A percentile compares a stretch with the other conserved stretches of the same genome.
Evolutionary conservation across 1,140 invertebrate species (phyloP).

Genomic region (Calliopsis andreniformis): DNA sequence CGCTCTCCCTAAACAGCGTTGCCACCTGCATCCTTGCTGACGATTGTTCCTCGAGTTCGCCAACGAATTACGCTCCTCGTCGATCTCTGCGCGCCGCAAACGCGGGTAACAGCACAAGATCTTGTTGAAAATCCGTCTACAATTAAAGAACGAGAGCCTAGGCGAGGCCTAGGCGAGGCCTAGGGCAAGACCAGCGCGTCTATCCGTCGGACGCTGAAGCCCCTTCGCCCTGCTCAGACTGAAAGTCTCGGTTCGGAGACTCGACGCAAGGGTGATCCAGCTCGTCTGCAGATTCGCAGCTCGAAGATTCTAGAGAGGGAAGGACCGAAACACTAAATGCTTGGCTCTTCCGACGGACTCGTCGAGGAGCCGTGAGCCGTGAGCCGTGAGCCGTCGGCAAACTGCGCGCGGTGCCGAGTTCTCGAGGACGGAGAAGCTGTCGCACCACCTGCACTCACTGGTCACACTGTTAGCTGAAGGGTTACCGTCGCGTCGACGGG

Average conservation of each 20-base stretch:
- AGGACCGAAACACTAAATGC: no score
- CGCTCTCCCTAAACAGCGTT: conserved; percentile 86
- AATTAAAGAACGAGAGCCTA: neutral
- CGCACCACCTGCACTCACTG: conserved; percentile 19
- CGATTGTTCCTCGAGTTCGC: conserved; percentile 2
- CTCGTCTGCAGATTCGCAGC: no score
- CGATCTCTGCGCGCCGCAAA: neutral
- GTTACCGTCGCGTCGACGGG: conserved; percentile 50
- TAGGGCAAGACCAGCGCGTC: no score
- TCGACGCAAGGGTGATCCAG: no score
- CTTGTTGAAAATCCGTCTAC: neutral
- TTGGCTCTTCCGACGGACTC: conserved; percentile 5
- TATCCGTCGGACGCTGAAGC: no score
- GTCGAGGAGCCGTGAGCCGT: conserved; percentile 30
- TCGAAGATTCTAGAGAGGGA: no score
- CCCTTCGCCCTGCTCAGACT: no score
- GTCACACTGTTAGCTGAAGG: conserved; percentile 1
- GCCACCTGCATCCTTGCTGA: conserved; percentile 84
- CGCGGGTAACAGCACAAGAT: neutral
- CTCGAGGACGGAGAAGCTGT: conserved; percentile 7
- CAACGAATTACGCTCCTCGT: conserved; percentile 8
- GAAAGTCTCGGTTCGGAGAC: no score
- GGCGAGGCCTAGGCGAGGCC: no score
- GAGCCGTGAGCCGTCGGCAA: conserved; percentile 53
- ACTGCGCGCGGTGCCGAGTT: conserved; percentile 4